Base-by-base conservation (phyloP, 2,113 vertebrate species). In the Gila orcuttii region DNA sequence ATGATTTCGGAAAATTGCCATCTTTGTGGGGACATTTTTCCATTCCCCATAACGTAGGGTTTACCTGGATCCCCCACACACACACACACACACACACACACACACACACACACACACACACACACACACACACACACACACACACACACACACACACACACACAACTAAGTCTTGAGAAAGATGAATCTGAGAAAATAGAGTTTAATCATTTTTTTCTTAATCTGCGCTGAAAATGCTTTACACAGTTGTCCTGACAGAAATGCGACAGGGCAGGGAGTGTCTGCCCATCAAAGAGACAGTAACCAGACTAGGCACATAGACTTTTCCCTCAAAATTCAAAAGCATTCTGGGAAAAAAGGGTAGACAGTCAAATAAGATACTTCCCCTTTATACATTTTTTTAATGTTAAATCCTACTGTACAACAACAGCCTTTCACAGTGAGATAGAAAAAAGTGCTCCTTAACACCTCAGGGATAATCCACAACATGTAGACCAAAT, bases 191-290 rank as follows among this genome's bases (percentile, higher is more conserved):
- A 28, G 11, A 66, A 55, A 79, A 82, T 83, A 77, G 42, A 42
- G 82, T 80, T 91, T 87, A 89, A 91, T 92, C 57, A 91, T 92
- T 92, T 85, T 91, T 92, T 91, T 89, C 77, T 83, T 91, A 93
- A 92, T 91, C 85, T 91, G 87, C 0, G 21, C 74, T 89, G 5
- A 71, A 69, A 64, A 80, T 79, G 76, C 64, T 75, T 88, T 59
- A 59, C 90, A 91, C 88, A 33, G 82, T 79, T 42, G 79, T 5
- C 33, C 62, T 33, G 62, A 50, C 19, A 6, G 4, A 69, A 82
- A 79, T n/a, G 87, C 92, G 92, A 88, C 92, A 91, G 90, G 93
- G 86, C 92, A 93, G 89, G 76, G 90, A 86, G 25, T 73, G 82
- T 87, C 88, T 88, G n/a, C 31, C 15, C 23, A 42, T 87, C 91